Evolutionary conservation across 2,797 vertebrate species (phyloP), one percentile per base, ranked within the genome.

Genomic region (Acanthiza pusilla): DNA sequence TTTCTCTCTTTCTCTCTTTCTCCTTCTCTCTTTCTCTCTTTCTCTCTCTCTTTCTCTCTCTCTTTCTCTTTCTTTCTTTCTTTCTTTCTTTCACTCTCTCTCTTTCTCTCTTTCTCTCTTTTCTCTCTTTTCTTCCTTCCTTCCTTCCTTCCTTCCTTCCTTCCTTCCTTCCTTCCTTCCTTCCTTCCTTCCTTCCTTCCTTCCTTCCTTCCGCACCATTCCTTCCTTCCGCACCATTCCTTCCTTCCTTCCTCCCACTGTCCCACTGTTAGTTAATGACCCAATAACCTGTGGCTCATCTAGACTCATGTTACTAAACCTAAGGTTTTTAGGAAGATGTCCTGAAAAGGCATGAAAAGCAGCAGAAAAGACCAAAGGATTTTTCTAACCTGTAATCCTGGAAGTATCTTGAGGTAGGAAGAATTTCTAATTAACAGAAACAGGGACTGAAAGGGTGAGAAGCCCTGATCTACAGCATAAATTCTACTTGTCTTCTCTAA

Each of bases 171-270:
- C 16, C 40, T 16, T 42, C 40, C 16, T 42, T 12, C 16, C 40
- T 42, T 12, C 40, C 16, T 16, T 12, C 40, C 40, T 42, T 42
- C 40, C 40, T 42, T 12, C 40, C 40, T 42, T 42, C 40, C 40
- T 42, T 12, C 5, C 6, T 67, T 11, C 23, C 1, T 42, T 48
- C 14, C 8, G 5, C 61, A 38, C 5, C 6, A n/a, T 25, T 22
- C 16, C 5, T 23, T 3, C 19, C 1, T 51, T 26, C 5, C 17
- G n/a, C n/a, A n/a, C n/a, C n/a, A n/a, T 9, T 10, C 14, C 10
- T 25, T 22, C 16, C 5, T 23, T 3, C 19, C 1, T 51, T 26
- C 5, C 17, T 20, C 7, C 8, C 6, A 38, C 8, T 42, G 5
- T 27, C 8, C 26, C 16, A 12, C 21, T 61, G 13, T 23, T 43